phyloP scores from a whole-genome alignment of 1,140 invertebrate genomes.

The Euura saliciscinereae region DNA sequence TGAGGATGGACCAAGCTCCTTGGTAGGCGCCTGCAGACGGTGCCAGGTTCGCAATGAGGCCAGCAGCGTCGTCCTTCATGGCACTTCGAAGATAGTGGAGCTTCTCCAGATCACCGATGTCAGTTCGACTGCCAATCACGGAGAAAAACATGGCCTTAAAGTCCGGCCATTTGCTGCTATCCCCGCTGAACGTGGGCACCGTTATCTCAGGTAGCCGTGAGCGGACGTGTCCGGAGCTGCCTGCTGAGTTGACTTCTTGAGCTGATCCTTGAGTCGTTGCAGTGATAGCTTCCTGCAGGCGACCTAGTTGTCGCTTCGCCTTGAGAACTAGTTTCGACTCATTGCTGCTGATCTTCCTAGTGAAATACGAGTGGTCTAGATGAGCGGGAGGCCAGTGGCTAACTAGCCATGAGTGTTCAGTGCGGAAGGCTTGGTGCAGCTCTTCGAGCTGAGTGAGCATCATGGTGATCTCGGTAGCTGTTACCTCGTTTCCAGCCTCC shows the following conservation, averaged over 20 bases:
- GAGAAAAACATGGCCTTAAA: neutral
- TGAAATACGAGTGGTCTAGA: neutral
- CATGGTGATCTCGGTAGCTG: neutral
- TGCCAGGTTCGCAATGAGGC: conserved; percentile 11
- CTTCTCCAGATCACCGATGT: neutral
- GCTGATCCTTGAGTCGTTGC: too few species aligned
- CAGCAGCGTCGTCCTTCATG: neutral
- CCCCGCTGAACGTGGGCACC: conserved; percentile 5
- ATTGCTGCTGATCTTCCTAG: neutral
- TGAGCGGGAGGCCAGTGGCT: neutral
- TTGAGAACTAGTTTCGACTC: neutral
- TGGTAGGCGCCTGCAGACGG: neutral
- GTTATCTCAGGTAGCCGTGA: conserved; percentile 8
- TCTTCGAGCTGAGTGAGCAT: neutral
- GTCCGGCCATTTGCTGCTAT: conserved; percentile 3
- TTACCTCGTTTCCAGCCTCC: neutral
- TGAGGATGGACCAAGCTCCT: conserved; percentile 12
- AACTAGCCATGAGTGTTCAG: neutral
- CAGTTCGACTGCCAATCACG: neutral
- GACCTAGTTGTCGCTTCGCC: neutral
- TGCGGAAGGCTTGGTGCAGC: neutral
- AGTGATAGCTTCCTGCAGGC: neutral
- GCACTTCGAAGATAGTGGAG: conserved; percentile 14
- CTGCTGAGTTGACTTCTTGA: neutral
- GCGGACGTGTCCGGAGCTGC: neutral